These are phyloP conservation scores for Prionailurus bengalensis DNA, from an alignment of 2,113 vertebrate species.

Conservation along the genomic window DNA sequence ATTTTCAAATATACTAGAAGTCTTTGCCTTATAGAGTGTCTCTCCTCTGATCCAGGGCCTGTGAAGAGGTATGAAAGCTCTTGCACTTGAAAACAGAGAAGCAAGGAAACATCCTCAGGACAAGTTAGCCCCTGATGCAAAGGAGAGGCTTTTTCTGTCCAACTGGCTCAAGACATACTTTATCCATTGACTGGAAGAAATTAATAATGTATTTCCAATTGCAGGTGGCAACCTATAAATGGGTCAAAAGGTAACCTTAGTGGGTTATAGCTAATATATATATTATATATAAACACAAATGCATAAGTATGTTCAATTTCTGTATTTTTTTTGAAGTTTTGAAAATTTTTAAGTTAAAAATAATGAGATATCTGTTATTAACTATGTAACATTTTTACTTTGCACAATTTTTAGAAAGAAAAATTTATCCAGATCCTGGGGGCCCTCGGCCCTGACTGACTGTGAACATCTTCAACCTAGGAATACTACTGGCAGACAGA, in stretches of 20 bases:
- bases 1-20: neutral
- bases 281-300: neutral
- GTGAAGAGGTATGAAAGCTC: neutral
- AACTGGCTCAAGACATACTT: neutral
- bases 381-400: neutral
- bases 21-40: neutral
- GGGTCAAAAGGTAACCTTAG: neutral
- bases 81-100: neutral
- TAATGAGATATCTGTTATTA: neutral
- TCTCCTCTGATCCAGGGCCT: neutral
- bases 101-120: neutral
- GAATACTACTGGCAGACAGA: neutral
- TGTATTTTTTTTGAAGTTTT: neutral
- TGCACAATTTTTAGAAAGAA: neutral
- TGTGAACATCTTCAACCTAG: neutral
- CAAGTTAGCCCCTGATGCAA: neutral
- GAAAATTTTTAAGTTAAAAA: slow-evolving; percentile 3
- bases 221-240: neutral
- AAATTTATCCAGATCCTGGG: neutral
- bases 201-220: neutral
- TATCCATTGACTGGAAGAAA: neutral
- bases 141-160: neutral
- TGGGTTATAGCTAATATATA: neutral
- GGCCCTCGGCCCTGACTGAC: neutral
- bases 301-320: neutral